Evolutionary conservation across 2,888 invertebrate genomes (phyloP).

Genomic region (Trichacis sp.): DNA sequence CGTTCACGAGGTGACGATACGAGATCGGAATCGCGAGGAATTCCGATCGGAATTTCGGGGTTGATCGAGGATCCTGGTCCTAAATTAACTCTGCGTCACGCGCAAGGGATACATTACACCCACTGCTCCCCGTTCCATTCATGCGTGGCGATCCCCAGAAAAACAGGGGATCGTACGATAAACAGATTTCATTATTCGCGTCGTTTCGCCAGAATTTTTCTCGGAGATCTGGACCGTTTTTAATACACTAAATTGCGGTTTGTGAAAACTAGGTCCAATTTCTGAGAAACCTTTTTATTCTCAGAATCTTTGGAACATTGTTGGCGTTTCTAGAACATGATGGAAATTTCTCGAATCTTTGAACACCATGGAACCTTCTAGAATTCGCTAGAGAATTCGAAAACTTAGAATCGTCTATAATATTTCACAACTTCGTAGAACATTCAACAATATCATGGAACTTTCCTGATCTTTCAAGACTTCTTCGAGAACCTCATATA

Average conservation of each 20-base stretch:
- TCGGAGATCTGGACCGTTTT: neutral
- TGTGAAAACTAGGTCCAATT: neutral
- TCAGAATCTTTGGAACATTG: no score
- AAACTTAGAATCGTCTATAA: no score
- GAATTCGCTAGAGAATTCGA: no score
- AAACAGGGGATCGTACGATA: constrained; percentile 5
- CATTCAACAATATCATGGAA: no score
- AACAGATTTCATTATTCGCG: constrained; percentile 7
- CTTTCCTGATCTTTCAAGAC: no score
- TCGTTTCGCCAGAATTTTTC: neutral
- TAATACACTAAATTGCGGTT: neutral
- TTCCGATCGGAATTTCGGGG: constrained; percentile 2
- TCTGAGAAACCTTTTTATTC: no score
- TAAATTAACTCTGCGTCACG: constrained; percentile 37
- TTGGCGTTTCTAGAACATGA: no score
- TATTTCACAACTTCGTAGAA: no score
- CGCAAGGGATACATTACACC: constrained; percentile 29
- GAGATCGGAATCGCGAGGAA: constrained; percentile 36
- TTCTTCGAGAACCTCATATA: no score
- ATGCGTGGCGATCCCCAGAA: constrained; percentile 9
- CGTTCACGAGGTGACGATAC: constrained; percentile 39
- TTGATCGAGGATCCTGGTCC: constrained; percentile 20
- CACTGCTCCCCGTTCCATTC: constrained; percentile 19
- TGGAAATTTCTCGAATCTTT: no score
- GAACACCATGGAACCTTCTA: no score